These are phyloP conservation scores for Hypena proboscidalis DNA, from an alignment of 2,888 invertebrate species.

Conservation along the genomic window DNA sequence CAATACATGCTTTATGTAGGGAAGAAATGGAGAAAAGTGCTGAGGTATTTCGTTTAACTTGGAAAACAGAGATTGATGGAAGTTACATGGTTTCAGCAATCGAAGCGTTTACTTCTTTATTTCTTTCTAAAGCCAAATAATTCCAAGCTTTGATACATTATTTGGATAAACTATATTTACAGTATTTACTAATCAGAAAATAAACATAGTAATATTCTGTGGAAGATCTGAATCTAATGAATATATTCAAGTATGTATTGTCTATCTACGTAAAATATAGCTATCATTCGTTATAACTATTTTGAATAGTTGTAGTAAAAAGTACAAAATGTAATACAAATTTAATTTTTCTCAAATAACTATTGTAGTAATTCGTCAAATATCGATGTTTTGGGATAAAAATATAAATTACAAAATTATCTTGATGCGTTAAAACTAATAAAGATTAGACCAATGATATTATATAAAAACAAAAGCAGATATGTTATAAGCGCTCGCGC, in stretches of 20 bases:
- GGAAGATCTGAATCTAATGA: conserved; percentile 14
- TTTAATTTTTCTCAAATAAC: conserved; percentile 18
- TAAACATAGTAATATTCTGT: conserved; percentile 2
- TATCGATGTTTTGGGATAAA: conserved; percentile 48
- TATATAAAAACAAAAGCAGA: too few relatives aligned
- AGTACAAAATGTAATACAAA: conserved; percentile 34
- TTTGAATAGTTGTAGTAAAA: conserved; percentile 29
- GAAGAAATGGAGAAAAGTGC: conserved; percentile 22
- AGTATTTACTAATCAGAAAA: not conserved
- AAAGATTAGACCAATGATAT: too few relatives aligned
- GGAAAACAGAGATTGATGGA: conserved; percentile 45
- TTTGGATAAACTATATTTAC: conserved; percentile 1
- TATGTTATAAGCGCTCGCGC: too few relatives aligned
- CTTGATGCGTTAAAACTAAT: conserved; percentile 13
- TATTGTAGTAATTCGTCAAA: conserved; percentile 52
- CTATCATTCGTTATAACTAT: conserved; percentile 17
- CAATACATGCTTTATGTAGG: conserved; percentile 15
- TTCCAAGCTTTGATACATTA: conserved; percentile 1
- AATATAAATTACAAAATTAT: conserved; percentile 34
- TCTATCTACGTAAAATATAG: conserved; percentile 18
- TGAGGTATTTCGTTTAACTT: conserved; percentile 47
- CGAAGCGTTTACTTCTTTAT: too few relatives aligned
- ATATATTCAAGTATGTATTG: conserved; percentile 13
- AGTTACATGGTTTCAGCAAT: conserved; percentile 21
- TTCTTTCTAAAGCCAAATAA: too few relatives aligned